These are phyloP conservation scores for Biston stratarius DNA, from an alignment of 2,888 invertebrate species.

Conservation along the genomic window DNA sequence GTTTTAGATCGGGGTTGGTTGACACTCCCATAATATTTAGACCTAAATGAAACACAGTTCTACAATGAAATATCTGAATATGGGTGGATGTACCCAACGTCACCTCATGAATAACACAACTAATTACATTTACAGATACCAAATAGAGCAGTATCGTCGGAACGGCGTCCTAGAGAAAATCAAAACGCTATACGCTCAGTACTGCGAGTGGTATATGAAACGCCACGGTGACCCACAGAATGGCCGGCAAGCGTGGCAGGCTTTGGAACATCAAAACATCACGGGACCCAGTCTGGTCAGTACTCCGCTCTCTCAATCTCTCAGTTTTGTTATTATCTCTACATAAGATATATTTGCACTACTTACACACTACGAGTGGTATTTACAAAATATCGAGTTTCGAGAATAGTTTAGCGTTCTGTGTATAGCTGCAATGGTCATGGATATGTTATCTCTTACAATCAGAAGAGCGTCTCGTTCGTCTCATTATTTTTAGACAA, in stretches of 20 bases:
- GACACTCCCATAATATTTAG: too few species aligned
- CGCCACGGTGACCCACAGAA: slow-evolving; percentile 78
- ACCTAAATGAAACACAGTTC: too few species aligned
- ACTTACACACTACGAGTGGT: neutral
- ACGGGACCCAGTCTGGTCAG: slow-evolving; percentile 80
- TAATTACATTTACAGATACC: slow-evolving; percentile 75
- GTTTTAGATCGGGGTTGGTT: too few species aligned
- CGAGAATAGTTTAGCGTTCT: too few species aligned
- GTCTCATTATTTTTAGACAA: too few species aligned
- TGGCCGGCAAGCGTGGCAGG: slow-evolving; percentile 91
- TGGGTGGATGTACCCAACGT: too few species aligned
- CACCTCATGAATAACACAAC: too few species aligned
- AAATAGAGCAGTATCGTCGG: slow-evolving; percentile 88
- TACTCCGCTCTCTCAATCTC: neutral
- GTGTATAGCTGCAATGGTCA: too few species aligned
- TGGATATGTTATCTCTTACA: too few species aligned
- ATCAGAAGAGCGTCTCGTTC: too few species aligned
- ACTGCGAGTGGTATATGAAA: slow-evolving; percentile 88
- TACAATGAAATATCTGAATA: too few species aligned
- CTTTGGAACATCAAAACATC: slow-evolving; percentile 82
- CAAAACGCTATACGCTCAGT: slow-evolving; percentile 86
- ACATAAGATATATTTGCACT: neutral
- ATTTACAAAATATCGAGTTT: too few species aligned
- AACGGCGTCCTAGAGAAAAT: slow-evolving; percentile 89
- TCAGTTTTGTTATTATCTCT: neutral